Evolutionary conservation across 2,888 invertebrate genomes (phyloP).

Genomic region (Parasteatoda lunata): DNA sequence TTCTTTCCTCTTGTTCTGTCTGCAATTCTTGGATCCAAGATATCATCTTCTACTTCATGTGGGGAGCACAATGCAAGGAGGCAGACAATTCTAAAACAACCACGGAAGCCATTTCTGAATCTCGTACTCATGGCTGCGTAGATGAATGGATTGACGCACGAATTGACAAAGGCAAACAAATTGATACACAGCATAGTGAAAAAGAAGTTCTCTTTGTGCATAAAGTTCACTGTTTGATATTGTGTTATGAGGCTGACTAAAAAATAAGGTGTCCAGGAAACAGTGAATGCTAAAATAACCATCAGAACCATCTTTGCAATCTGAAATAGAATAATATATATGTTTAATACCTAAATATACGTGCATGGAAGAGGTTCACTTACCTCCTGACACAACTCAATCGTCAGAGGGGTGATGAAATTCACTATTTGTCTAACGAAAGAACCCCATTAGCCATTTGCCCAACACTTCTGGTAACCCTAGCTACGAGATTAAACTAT

Average conservation of each 20-base stretch:
- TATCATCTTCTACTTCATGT: background rate
- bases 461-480: no score
- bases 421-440: no score
- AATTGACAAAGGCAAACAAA: slow-evolving; percentile 75
- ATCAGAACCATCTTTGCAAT: slow-evolving; percentile 76
- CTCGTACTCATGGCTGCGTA: slow-evolving; percentile 76
- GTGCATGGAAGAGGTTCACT: no score
- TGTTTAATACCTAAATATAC: no score
- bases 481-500: no score
- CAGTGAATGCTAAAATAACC: slow-evolving; percentile 75
- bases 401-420: no score
- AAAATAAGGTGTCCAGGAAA: slow-evolving; percentile 76
- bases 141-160: slow-evolving; percentile 76
- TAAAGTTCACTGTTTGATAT: slow-evolving; percentile 73
- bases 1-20: background rate
- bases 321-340: slow-evolving; percentile 71
- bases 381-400: no score
- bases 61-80: slow-evolving; percentile 11
- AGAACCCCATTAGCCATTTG: no score
- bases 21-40: background rate
- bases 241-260: slow-evolving; percentile 75
- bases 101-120: slow-evolving; percentile 74
- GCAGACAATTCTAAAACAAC: slow-evolving; percentile 69
- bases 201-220: slow-evolving; percentile 74
- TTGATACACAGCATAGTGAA: slow-evolving; percentile 76